Conservation (phyloP, 2,797 vertebrate genomes). For the Poeciliopsis gracilis region DNA sequence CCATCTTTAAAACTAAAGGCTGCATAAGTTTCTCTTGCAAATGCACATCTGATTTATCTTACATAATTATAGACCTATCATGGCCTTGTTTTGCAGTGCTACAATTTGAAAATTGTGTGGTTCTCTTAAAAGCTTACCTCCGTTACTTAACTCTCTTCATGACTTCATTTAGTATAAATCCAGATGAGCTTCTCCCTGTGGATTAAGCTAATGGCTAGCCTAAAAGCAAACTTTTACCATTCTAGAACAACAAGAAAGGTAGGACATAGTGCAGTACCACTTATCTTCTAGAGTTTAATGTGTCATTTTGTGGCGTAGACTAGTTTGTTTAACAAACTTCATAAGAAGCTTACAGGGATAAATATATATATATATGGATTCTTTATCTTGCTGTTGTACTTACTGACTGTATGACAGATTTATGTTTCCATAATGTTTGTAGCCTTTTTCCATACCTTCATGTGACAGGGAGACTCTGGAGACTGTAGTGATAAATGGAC, state of each 20-base stretch:
- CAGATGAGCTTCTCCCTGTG: not conserved
- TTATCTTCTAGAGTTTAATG: not conserved
- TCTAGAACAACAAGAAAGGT: not conserved
- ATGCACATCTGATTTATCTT: not conserved
- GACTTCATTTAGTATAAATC: not conserved
- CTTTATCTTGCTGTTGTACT: constrained; percentile 19
- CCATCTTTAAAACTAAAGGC: not conserved
- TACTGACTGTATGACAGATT: constrained; percentile 35
- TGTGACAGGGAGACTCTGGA: constrained; percentile 56
- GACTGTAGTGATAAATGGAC: constrained; percentile 69
- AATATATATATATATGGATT: constrained; percentile 6
- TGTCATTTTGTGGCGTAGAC: constrained; percentile 21
- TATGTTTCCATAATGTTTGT: constrained; percentile 32
- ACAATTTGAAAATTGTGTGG: constrained; percentile 19
- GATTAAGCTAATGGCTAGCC: not conserved
- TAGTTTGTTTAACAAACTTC: constrained; percentile 46
- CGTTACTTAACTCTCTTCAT: not conserved
- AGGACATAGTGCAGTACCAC: not conserved
- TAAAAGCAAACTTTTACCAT: not conserved
- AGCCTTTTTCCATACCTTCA: constrained; percentile 40
- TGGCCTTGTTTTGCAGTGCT: constrained; percentile 11
- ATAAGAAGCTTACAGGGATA: constrained; percentile 13
- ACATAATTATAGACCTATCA: not conserved
- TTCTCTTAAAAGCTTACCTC: not conserved
- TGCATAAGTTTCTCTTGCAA: not conserved